A percentile compares a stretch with the other conserved stretches of the same genome.
Evolutionary conservation across 2,113 vertebrate species (phyloP).

Genomic region (Indicator maculatus): DNA sequence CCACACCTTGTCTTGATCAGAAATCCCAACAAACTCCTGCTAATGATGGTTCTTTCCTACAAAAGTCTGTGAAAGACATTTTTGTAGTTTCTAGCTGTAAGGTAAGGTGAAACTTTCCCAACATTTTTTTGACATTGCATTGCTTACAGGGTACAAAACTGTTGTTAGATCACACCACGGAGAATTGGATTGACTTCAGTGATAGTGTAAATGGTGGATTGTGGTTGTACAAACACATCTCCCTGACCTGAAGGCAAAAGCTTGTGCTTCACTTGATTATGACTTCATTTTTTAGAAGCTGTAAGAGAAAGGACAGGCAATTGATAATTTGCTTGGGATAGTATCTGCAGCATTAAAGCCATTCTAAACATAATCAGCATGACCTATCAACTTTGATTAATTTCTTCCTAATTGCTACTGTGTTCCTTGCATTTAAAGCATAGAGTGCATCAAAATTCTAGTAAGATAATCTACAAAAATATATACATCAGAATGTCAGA

Average conservation of each 20-base stretch:
- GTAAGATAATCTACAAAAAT: background rate
- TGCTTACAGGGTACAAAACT: background rate
- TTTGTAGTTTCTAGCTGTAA: background rate
- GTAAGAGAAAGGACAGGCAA: background rate
- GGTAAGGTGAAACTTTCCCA: background rate
- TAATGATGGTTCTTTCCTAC: background rate
- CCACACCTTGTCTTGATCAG: background rate
- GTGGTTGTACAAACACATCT: background rate
- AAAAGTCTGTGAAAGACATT: background rate
- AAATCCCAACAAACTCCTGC: background rate
- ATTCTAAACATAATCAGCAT: background rate
- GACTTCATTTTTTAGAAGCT: background rate
- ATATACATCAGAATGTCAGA: background rate
- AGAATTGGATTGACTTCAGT: background rate
- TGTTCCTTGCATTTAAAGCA: background rate
- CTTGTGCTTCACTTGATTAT: background rate
- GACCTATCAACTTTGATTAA: background rate
- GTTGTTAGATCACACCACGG: background rate
- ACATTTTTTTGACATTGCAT: background rate
- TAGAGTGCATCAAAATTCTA: background rate
- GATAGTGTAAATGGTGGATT: background rate
- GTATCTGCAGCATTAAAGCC: background rate
- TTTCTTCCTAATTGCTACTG: background rate
- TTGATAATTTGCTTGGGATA: background rate
- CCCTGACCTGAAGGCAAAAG: background rate